Evolutionary conservation across 2,888 invertebrate genomes (phyloP), one percentile per base, ranked within the genome.

Genomic region (Hetaerina titia): DNA sequence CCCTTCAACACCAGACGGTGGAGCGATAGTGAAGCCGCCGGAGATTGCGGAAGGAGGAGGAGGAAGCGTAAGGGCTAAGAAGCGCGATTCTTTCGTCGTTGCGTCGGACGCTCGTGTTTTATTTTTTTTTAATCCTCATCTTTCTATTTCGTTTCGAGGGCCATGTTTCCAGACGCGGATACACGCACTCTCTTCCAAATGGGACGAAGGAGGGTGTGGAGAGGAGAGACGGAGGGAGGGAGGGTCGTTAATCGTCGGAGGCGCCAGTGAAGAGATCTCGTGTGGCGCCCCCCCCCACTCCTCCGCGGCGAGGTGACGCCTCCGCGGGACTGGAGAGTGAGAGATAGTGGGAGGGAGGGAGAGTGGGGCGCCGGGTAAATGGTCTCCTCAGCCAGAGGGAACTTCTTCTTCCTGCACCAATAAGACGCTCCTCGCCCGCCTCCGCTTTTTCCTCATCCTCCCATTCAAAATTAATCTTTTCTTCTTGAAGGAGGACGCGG

Each of bases 391-490:
- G 81, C 81, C 31, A 69, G 9, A 69, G 69, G 45, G 2, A 45
- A n/a, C 69, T 69, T 17, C n/a, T 69, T 69, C 69, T 25, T 11
- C 15, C 69, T 45, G 2, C 45, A 45, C 45, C 45, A 1, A 45
- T 45, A 45, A 45, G 45, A 45, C 69, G 8, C 13, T 25, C 22
- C 81, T 31, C 81, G 31, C 22, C 22, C 81, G 11, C n/a, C 31
- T 45, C 45, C 45, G 45, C 45, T 81, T 31, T 31, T 81, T 81
- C 31, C 9, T 5, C 13, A 1, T 81, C 69, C 19, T n/a, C 81
- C 81, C 81, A 81, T 81, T 81, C 81, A 81, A 81, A n/a, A 81
- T 81, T 81, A 31, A 81, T 81, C 31, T 81, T 81, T 31, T 22
- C 81, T 81, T 74, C 74, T 22, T n/a, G 19, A 69, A 17, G 69